phyloP scores from a whole-genome alignment of 1,140 invertebrate genomes.

The Amphibalanus amphitrite region DNA sequence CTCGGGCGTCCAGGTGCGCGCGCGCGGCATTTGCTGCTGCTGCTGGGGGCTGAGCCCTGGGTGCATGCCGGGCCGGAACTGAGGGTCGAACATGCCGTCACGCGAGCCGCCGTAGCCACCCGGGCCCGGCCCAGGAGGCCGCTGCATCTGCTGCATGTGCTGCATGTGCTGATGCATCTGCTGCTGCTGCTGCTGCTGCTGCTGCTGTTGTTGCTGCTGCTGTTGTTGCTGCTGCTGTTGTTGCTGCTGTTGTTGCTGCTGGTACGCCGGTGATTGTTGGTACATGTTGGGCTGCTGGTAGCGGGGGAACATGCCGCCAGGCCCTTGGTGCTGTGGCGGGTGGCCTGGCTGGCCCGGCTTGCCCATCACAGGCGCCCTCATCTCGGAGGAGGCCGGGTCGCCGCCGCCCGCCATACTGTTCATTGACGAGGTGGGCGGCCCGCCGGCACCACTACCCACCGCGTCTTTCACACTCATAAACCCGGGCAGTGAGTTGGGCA shows the following conservation, averaged over 20 bases:
- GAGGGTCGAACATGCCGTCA: not conserved
- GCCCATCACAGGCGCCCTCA: not conserved
- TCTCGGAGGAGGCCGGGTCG: not conserved
- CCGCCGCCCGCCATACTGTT: not conserved
- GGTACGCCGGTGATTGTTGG: not conserved
- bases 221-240: constrained; percentile 8
- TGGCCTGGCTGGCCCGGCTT: not conserved
- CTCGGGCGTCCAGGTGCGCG: not conserved
- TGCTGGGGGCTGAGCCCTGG: constrained; percentile 12
- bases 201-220: constrained; percentile 21
- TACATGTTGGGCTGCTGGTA: not conserved
- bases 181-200: constrained; percentile 7
- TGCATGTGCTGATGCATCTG: constrained; percentile 7
- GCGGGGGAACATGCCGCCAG: not conserved
- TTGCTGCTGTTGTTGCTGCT: not conserved
- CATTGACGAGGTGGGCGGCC: not conserved
- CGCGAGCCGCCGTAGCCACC: not conserved
- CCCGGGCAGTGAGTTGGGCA: not conserved
- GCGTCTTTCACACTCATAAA: not conserved
- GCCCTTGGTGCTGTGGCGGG: too few species aligned
- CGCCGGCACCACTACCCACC: too few species aligned
- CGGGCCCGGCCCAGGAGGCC: constrained; percentile 11
- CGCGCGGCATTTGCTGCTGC: constrained; percentile 16
- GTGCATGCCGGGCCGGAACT: not conserved
- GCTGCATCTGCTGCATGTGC: constrained; percentile 23